Evolutionary conservation across 2,888 invertebrate species (phyloP).

Genomic region (Acronicta alni): DNA sequence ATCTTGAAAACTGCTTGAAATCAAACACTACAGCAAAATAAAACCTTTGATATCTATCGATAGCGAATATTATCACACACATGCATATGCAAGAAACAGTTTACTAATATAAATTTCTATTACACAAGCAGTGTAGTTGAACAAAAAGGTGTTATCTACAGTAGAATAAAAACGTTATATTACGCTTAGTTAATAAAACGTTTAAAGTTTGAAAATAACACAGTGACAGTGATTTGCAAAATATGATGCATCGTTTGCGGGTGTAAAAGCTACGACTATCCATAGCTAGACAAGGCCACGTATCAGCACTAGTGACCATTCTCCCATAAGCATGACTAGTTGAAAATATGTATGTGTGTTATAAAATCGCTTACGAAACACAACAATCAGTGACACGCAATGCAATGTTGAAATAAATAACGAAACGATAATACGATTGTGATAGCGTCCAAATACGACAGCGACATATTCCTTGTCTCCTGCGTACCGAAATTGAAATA

Average conservation of each 20-base stretch:
- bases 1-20: constrained; percentile 64
- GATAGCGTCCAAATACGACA: constrained; percentile 71
- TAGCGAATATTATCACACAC: constrained; percentile 62
- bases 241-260: constrained; percentile 44
- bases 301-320: constrained; percentile 35
- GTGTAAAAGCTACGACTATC: constrained; percentile 48
- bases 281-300: constrained; percentile 31
- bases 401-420: constrained; percentile 68
- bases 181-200: constrained; percentile 34
- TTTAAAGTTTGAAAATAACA: constrained; percentile 28
- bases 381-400: constrained; percentile 74
- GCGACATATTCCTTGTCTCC: constrained; percentile 62
- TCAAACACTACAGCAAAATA: constrained; percentile 75
- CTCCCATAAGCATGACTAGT: constrained; percentile 50
- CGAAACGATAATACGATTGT: constrained; percentile 65
- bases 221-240: constrained; percentile 40
- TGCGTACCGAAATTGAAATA: constrained; percentile 89
- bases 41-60: constrained; percentile 61
- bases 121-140: constrained; percentile 56
- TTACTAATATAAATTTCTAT: constrained; percentile 40
- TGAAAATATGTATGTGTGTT: constrained; percentile 73
- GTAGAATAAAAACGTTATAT: constrained; percentile 33
- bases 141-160: constrained; percentile 55
- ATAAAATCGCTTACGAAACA: constrained; percentile 73
- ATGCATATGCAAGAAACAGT: constrained; percentile 57